phyloP scores from a whole-genome alignment of 1,140 invertebrate species.

The Asbolus verrucosus region DNA sequence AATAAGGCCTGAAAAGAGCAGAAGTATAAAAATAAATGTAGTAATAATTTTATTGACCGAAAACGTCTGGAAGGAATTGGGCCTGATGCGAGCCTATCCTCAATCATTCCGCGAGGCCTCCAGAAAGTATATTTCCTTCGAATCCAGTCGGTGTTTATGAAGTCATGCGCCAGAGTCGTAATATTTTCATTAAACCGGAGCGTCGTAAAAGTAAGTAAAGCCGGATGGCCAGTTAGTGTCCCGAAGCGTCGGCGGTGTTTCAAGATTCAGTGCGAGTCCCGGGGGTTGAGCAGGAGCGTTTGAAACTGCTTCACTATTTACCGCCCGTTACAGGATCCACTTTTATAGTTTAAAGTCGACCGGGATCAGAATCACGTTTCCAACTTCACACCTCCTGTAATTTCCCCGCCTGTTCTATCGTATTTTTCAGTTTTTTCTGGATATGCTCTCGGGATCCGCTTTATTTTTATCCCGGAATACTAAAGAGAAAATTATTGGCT shows the following conservation, averaged over 20 bases:
- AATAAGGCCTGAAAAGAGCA: no score
- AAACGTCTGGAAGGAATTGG: not conserved
- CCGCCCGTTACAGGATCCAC: conserved; percentile 48
- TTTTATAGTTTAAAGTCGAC: conserved; percentile 51
- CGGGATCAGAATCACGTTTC: conserved; percentile 49
- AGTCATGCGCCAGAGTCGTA: conserved; percentile 22
- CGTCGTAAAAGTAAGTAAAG: conserved; percentile 27
- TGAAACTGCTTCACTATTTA: conserved; percentile 39
- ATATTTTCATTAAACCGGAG: conserved; percentile 39
- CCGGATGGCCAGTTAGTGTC: conserved; percentile 40
- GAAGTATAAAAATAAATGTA: conserved; percentile 7
- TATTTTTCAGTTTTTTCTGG: conserved; percentile 37
- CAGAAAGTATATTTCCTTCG: conserved; percentile 26
- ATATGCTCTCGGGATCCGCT: conserved; percentile 14
- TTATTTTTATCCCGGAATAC: conserved; percentile 33
- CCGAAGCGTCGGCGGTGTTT: conserved; percentile 37
- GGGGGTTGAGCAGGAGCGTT: conserved; percentile 24
- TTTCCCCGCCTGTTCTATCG: conserved; percentile 29
- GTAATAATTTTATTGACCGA: conserved; percentile 7
- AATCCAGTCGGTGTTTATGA: conserved; percentile 31
- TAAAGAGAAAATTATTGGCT: conserved; percentile 19
- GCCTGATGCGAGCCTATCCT: not conserved
- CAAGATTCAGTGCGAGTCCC: conserved; percentile 43
- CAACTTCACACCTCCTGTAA: conserved; percentile 45
- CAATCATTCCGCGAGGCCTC: conserved; percentile 2